Conservation (phyloP, 2,888 invertebrate species). For the Chironomus tentans region DNA sequence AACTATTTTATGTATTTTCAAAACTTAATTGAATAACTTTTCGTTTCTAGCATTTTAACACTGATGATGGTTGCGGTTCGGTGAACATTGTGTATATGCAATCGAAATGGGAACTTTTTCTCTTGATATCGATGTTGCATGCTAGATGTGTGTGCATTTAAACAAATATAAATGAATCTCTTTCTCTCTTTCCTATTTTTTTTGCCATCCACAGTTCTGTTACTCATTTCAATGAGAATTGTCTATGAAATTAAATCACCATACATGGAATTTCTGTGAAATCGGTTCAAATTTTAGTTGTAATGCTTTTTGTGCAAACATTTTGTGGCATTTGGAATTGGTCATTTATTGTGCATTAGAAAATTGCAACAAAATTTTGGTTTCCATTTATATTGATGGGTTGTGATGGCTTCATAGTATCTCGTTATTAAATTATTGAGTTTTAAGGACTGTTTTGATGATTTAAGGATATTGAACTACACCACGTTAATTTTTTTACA, state of each 20-base stretch:
- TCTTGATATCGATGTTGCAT: not conserved
- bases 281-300: no score
- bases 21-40: constrained; percentile 24
- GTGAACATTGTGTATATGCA: not conserved
- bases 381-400: no score
- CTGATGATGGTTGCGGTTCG: constrained; percentile 13
- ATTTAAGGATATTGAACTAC: no score
- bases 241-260: constrained; percentile 8
- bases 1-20: constrained; percentile 15
- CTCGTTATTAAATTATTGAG: no score
- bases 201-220: no score
- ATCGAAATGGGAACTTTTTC: not conserved
- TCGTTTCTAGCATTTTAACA: constrained; percentile 15
- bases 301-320: no score
- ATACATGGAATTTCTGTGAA: not conserved
- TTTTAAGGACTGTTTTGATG: no score
- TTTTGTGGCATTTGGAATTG: no score
- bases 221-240: not conserved
- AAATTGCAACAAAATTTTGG: no score
- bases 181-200: not conserved
- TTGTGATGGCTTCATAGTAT: no score
- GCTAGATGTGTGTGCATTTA: not conserved
- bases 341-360: no score
- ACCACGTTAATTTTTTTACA: no score
- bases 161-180: not conserved